Percentiles rank a stretch among this genome's conserved stretches.
phyloP scores from a whole-genome alignment of 2,888 invertebrate genomes.

The Anoncus sp. region DNA sequence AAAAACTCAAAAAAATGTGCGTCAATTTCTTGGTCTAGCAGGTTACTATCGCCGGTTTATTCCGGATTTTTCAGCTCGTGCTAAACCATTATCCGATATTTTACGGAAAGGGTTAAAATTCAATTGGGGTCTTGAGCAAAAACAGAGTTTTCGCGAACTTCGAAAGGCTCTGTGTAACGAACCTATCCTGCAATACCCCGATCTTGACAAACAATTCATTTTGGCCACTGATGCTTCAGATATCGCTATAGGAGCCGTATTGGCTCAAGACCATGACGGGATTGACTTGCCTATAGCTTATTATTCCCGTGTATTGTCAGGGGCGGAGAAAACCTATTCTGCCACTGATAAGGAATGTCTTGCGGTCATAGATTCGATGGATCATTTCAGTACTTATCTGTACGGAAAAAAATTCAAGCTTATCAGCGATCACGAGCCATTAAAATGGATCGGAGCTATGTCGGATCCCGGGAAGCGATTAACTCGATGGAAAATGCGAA shows the following conservation, averaged over 20 bases:
- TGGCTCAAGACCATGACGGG: conserved; percentile 46
- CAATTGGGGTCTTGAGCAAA: conserved; percentile 17
- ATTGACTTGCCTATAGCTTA: conserved; percentile 45
- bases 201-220: conserved; percentile 50
- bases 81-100: conserved; percentile 48
- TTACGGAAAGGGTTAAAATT: conserved; percentile 49
- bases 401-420: conserved; percentile 50
- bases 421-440: conserved; percentile 51
- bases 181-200: conserved; percentile 53
- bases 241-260: conserved; percentile 37
- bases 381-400: conserved; percentile 50
- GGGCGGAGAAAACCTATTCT: conserved; percentile 33
- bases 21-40: too few species aligned
- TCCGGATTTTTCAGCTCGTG: conserved; percentile 40
- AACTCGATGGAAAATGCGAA: conserved; percentile 36
- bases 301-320: conserved; percentile 8
- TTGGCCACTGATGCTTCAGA: conserved; percentile 55
- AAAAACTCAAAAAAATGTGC: too few species aligned
- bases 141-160: conserved; percentile 40
- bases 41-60: too few species aligned
- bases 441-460: conserved; percentile 44
- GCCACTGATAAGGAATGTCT: too few species aligned
- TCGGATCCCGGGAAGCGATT: conserved; percentile 30
- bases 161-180: conserved; percentile 37
- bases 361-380: conserved; percentile 36